Conservation (phyloP, 2,888 invertebrate species). For the Erebia aethiops region DNA sequence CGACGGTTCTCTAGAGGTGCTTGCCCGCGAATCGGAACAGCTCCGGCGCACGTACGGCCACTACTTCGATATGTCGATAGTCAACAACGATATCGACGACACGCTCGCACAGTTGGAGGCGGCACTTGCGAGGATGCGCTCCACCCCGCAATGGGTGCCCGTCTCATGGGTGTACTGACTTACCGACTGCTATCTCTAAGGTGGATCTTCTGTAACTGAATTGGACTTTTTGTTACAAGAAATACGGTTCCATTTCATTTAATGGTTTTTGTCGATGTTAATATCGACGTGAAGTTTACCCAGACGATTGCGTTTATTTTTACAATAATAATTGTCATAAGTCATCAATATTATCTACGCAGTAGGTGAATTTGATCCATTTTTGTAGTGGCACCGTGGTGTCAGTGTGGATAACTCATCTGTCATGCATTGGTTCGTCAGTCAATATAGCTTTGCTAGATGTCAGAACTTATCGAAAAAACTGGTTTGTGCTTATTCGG, state of each 20-base stretch:
- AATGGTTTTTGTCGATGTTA: no score
- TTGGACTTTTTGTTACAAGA: slow-evolving; percentile 13
- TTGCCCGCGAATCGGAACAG: slow-evolving; percentile 98
- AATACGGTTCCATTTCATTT: background rate
- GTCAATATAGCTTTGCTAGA: no score
- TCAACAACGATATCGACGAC: slow-evolving; percentile 99
- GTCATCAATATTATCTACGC: no score
- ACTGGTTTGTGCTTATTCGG: no score
- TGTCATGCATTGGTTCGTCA: no score
- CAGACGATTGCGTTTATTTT: no score
- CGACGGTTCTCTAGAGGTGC: slow-evolving; percentile 97
- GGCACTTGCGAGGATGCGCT: slow-evolving; percentile 94
- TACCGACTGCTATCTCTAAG: slow-evolving; percentile 41
- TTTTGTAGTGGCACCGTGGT: no score
- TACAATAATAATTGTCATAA: no score
- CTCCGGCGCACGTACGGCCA: slow-evolving; percentile 98
- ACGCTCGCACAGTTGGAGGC: slow-evolving; percentile 96
- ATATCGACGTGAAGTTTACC: no score
- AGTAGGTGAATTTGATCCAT: no score
- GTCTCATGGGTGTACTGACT: slow-evolving; percentile 98
- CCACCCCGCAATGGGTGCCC: slow-evolving; percentile 98
- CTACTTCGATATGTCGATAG: slow-evolving; percentile 98
- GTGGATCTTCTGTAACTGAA: slow-evolving; percentile 2
- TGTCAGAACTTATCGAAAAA: no score
- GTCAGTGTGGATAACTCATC: no score